These are phyloP conservation scores for Antigone vipio DNA, from an alignment of 2,113 vertebrate species.

Conservation along the genomic window DNA sequence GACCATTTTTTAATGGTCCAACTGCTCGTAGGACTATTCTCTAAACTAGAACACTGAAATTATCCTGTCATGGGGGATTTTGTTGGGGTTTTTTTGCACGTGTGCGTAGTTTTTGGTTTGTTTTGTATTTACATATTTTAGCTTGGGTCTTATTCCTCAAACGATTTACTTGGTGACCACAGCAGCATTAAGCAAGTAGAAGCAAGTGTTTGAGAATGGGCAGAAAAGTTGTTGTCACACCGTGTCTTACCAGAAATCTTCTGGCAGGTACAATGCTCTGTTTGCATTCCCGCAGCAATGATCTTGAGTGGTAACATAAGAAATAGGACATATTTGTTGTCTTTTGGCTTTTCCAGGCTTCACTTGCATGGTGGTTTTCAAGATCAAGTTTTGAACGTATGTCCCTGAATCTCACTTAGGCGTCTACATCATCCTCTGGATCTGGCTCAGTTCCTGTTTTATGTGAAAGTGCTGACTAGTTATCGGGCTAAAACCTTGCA, in stretches of 20 bases:
- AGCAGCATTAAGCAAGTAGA: not conserved
- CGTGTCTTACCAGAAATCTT: not conserved
- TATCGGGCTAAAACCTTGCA: not conserved
- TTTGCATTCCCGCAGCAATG: not conserved
- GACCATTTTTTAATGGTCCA: not conserved
- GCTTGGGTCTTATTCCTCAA: not conserved
- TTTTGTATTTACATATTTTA: not conserved
- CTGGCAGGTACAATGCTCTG: not conserved
- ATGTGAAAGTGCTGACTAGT: not conserved
- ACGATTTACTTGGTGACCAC: too few species aligned
- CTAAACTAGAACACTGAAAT: not conserved
- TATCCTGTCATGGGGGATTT: not conserved
- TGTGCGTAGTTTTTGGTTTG: not conserved
- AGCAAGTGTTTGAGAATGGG: not conserved
- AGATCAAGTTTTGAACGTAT: not conserved
- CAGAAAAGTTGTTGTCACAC: not conserved
- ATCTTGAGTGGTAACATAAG: not conserved
- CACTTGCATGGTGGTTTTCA: not conserved
- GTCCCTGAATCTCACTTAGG: not conserved
- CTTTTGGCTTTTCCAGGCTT: not conserved
- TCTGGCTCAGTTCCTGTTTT: not conserved
- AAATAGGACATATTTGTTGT: not conserved
- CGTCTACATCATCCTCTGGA: not conserved
- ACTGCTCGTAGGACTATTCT: not conserved
- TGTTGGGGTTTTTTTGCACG: rapidly evolving